A percentile compares a stretch with the other conserved stretches of the same genome.
phyloP scores from a whole-genome alignment of 2,797 vertebrate genomes.

The Diglossa cyanea region DNA sequence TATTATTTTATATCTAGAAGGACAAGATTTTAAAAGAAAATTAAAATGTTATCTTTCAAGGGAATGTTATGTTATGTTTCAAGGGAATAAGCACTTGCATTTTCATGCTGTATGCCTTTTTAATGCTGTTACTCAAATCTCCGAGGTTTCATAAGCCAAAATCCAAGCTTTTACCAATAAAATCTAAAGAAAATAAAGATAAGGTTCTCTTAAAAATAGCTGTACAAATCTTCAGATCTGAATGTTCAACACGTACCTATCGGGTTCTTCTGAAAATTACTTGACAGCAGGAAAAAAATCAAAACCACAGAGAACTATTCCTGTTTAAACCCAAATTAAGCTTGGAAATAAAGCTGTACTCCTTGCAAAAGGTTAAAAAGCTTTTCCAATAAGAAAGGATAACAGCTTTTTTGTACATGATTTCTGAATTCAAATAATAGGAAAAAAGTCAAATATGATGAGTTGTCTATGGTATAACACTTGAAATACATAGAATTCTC shows the following conservation, averaged over 20 bases:
- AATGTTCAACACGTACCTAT: not conserved
- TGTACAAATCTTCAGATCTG: not conserved
- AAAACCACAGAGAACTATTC: not conserved
- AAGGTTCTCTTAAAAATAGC: not conserved
- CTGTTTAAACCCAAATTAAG: not conserved
- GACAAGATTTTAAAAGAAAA: not conserved
- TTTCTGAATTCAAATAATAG: not conserved
- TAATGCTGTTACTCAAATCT: not conserved
- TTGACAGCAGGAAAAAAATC: not conserved
- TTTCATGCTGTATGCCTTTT: not conserved
- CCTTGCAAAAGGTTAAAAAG: not conserved
- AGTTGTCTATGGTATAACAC: not conserved
- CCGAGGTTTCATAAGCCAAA: not conserved
- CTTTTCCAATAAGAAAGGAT: not conserved
- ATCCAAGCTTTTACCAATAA: not conserved
- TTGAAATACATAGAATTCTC: not conserved
- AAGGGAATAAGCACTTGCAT: not conserved
- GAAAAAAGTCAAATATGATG: not conserved
- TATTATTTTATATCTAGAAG: not conserved
- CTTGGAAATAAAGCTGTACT: not conserved
- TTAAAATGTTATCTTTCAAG: not conserved
- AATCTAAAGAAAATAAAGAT: not conserved
- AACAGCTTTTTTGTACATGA: not conserved
- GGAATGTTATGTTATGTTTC: not conserved
- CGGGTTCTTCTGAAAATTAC: not conserved